Conservation (phyloP, 2,888 invertebrate genomes). For the Magallana nippona region DNA sequence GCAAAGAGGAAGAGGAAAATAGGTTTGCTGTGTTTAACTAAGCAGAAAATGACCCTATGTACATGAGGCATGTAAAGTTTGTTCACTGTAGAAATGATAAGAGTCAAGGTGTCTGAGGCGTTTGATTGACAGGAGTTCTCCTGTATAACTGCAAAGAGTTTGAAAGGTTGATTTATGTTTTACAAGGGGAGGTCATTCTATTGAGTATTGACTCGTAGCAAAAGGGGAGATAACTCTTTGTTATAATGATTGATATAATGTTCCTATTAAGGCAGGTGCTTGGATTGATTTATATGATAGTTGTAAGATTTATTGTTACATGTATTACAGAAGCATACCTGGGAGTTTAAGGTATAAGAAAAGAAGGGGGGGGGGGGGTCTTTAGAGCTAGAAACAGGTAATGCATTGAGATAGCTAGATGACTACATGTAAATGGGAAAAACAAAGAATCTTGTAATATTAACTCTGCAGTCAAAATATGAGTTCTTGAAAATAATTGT, state of each 20-base stretch:
- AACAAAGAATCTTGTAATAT: too few relatives aligned
- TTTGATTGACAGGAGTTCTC: background rate
- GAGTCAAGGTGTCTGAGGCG: background rate
- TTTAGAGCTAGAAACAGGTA: background rate
- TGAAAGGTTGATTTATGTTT: too few relatives aligned
- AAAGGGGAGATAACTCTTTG: constrained; percentile 13
- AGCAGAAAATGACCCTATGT: constrained; percentile 6
- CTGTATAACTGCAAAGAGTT: background rate
- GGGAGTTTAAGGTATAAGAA: background rate
- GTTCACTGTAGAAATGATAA: background rate
- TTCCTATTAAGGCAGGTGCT: background rate
- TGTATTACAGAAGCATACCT: background rate
- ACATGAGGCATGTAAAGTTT: constrained; percentile 2
- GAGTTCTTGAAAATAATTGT: too few relatives aligned
- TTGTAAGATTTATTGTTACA: background rate
- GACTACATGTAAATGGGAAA: too few relatives aligned
- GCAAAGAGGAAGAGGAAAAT: background rate
- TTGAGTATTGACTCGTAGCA: background rate
- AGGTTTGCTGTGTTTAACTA: background rate
- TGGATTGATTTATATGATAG: background rate
- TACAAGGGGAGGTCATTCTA: background rate
- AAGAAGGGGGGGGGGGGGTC: too few relatives aligned
- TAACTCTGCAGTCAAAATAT: too few relatives aligned
- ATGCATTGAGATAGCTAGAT: background rate
- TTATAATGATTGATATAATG: background rate